These are phyloP conservation scores for Sceloporus undulatus DNA, from an alignment of 2,113 vertebrate genomes.

Conservation along the genomic window DNA sequence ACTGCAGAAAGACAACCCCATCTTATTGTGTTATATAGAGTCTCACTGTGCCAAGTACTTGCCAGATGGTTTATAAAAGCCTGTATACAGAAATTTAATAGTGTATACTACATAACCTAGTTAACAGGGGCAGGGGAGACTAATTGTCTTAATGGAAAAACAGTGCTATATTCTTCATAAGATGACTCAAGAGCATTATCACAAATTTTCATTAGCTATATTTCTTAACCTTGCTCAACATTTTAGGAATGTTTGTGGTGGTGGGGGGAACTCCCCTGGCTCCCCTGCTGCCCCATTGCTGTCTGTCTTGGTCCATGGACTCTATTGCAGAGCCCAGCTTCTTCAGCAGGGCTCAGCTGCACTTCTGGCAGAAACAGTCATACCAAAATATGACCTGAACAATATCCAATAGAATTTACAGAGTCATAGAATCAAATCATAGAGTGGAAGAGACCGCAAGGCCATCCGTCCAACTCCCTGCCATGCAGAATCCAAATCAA, in stretches of 20 bases:
- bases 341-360: no score
- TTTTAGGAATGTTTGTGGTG: not conserved
- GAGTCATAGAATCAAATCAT: no score
- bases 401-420: no score
- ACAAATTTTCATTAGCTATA: not conserved
- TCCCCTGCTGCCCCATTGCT: no score
- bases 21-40: not conserved
- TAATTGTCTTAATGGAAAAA: not conserved
- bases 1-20: slow-evolving; percentile 26
- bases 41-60: slow-evolving; percentile 8
- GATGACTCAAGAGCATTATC: not conserved
- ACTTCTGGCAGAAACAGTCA: no score
- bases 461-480: no score
- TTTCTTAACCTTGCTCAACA: not conserved
- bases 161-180: slow-evolving; percentile 9
- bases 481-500: no score
- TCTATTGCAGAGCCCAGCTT: no score
- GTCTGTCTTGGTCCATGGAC: no score
- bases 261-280: no score
- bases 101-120: slow-evolving; percentile 2
- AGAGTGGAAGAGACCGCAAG: no score
- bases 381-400: no score
- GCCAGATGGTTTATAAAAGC: not conserved
- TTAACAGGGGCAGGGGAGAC: not conserved
- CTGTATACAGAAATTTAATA: accelerated